phyloP scores from a whole-genome alignment of 2,113 vertebrate species.

The Callaeas wilsoni region DNA sequence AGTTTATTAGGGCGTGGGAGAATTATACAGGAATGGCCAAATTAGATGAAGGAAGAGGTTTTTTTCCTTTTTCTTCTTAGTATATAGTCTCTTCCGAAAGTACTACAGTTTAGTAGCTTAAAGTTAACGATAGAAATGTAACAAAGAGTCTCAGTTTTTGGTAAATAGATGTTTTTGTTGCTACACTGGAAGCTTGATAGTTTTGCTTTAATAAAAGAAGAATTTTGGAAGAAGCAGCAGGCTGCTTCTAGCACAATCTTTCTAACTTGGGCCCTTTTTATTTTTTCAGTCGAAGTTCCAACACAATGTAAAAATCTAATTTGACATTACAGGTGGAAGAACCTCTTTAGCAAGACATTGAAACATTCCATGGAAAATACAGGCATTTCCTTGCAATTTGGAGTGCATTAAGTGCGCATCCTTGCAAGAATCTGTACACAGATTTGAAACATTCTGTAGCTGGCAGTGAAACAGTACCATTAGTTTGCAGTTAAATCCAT shows the following conservation, averaged over 20 bases:
- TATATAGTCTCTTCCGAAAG: not conserved
- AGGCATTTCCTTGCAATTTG: not conserved
- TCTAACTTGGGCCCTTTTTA: not conserved
- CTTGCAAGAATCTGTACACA: too few species aligned
- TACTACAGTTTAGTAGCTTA: not conserved
- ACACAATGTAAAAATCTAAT: not conserved
- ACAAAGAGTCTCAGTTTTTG: not conserved
- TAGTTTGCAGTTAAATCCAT: not conserved
- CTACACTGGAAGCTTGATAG: not conserved
- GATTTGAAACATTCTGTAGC: not conserved
- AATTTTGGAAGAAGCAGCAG: not conserved
- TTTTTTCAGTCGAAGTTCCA: not conserved
- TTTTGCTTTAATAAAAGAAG: not conserved
- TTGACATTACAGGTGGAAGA: not conserved
- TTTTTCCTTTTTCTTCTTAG: not conserved
- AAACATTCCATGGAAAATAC: not conserved
- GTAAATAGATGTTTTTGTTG: not conserved
- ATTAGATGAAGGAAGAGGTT: not conserved
- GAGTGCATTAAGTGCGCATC: not conserved
- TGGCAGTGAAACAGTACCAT: not conserved
- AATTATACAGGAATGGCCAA: not conserved
- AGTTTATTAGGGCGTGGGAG: not conserved
- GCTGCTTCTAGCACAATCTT: not conserved
- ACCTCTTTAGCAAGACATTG: not conserved
- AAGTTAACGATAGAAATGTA: not conserved